Percentiles rank a stretch among this genome's conserved stretches.
phyloP scores from a whole-genome alignment of 1,140 invertebrate genomes.

The Bursaphelenchus mucronatus region DNA sequence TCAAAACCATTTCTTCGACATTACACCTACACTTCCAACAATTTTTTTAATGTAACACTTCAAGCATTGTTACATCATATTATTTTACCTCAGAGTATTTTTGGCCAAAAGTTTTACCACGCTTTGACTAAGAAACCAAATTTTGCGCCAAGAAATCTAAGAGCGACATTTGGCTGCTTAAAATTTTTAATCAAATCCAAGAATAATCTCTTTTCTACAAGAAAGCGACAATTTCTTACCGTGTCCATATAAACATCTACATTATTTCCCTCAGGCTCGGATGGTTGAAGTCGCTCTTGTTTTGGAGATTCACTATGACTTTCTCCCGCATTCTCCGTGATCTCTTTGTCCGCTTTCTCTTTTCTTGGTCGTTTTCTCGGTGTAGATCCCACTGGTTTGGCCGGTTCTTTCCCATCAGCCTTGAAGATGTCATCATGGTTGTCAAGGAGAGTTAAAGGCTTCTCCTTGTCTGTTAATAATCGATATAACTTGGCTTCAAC shows the following conservation, averaged over 20 bases:
- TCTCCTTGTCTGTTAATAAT: constrained; percentile 11
- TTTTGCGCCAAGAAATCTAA: too few relatives aligned
- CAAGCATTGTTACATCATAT: too few relatives aligned
- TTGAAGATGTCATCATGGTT: not conserved
- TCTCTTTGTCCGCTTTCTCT: too few relatives aligned
- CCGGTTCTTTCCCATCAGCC: not conserved
- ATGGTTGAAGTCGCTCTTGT: constrained; percentile 8
- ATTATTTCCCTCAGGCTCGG: constrained; percentile 11
- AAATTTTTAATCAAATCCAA: not conserved
- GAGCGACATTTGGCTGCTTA: too few relatives aligned
- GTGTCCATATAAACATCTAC: constrained; percentile 22
- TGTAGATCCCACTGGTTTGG: not conserved
- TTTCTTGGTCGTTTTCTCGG: not conserved
- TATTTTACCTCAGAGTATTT: too few relatives aligned
- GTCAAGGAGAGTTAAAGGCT: not conserved
- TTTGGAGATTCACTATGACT: too few relatives aligned
- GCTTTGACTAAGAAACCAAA: too few relatives aligned
- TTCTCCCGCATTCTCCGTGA: too few relatives aligned
- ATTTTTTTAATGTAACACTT: too few relatives aligned
- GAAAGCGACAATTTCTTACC: not conserved
- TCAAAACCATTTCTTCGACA: too few relatives aligned
- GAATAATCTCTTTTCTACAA: not conserved
- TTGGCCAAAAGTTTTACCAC: too few relatives aligned
- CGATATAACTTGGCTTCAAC: constrained; percentile 10
- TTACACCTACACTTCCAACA: too few relatives aligned